Percentiles rank a stretch among this genome's conserved stretches.
Evolutionary conservation across 2,113 vertebrate genomes (phyloP).

Genomic region (Rhabdornis inornatus): DNA sequence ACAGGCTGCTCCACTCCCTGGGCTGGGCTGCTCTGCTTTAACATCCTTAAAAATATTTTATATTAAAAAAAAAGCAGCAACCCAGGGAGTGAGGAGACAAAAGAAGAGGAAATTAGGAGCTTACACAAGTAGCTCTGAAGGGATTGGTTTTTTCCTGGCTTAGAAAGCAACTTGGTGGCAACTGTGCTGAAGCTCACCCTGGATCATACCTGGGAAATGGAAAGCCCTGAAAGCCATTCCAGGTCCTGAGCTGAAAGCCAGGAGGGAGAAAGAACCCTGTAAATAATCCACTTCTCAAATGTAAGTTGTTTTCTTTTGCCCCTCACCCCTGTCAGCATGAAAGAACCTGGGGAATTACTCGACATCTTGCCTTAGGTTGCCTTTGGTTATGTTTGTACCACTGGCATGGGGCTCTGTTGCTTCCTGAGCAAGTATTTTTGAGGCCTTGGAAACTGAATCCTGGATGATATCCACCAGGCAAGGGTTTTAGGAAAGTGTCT

Average conservation of each 20-base stretch:
- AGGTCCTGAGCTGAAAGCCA: background rate
- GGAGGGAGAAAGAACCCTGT: background rate
- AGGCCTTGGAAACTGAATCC: background rate
- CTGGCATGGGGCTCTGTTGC: background rate
- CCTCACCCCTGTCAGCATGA: rapidly evolving
- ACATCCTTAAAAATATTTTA: background rate
- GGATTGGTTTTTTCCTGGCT: background rate
- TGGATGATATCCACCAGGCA: background rate
- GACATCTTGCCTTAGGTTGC: background rate
- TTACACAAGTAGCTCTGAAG: background rate
- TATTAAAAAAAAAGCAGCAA: background rate
- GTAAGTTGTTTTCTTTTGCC: background rate
- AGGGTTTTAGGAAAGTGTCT: background rate
- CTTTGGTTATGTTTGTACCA: background rate
- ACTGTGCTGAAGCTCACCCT: background rate
- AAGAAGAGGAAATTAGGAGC: background rate
- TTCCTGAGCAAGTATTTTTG: background rate
- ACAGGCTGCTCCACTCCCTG: background rate
- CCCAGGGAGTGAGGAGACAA: background rate
- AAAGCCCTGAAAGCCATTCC: background rate
- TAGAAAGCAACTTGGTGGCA: background rate
- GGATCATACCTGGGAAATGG: background rate
- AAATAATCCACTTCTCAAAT: background rate
- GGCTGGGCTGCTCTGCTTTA: background rate
- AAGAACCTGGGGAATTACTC: background rate